phyloP scores from a whole-genome alignment of 53 echinoderm and acorn worm species.

The Zoroaster sp. region DNA sequence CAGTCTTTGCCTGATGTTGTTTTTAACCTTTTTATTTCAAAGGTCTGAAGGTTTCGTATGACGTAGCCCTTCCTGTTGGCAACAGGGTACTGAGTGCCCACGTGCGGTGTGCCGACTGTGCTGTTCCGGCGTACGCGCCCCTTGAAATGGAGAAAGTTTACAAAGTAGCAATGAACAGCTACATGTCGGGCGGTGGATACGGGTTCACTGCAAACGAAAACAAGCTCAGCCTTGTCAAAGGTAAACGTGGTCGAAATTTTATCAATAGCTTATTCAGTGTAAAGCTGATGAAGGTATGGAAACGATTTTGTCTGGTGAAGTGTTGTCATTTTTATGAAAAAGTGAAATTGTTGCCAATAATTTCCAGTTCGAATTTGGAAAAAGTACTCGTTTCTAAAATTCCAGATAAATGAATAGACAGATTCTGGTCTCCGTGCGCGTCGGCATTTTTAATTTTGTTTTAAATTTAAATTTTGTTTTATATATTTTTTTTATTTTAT shows the following conservation, averaged over 20 bases:
- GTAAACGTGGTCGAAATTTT: no score
- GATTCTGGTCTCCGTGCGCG: no score
- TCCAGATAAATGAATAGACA: no score
- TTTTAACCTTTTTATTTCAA: neutral
- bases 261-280: neutral
- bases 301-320: neutral
- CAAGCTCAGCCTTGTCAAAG: constrained; percentile 69
- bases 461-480: no score
- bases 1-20: no score
- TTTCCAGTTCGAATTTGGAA: no score
- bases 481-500: no score
- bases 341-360: no score
- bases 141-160: constrained; percentile 61
- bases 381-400: no score
- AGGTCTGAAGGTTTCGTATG: constrained; percentile 80
- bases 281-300: neutral
- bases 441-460: no score
- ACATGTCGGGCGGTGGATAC: constrained; percentile 93
- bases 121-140: constrained; percentile 47
- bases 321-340: no score
- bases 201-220: constrained; percentile 71
- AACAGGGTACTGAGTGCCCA: constrained; percentile 66
- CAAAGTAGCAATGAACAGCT: constrained; percentile 80
- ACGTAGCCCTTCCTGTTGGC: constrained; percentile 67
- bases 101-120: constrained; percentile 71